Evolutionary conservation across 2,113 vertebrate species (phyloP), one percentile per base, ranked within the genome.

Genomic region (Microtus oregoni): DNA sequence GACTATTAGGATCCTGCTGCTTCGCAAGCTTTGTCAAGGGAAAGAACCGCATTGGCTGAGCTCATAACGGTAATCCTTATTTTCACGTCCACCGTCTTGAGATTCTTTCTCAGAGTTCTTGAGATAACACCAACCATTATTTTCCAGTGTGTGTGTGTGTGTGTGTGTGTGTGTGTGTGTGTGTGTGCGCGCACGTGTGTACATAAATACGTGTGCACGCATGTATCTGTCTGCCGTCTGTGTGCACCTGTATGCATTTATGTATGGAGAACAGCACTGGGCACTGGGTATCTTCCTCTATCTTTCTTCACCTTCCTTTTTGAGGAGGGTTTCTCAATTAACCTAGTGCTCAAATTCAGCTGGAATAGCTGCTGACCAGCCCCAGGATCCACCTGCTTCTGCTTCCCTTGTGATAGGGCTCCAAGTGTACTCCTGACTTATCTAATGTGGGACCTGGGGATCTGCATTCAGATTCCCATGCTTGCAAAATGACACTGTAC

Each of bases 161-260:
- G 5, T 44, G 44, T n/a, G n/a, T n/a, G n/a, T n/a, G n/a, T n/a
- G n/a, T n/a, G n/a, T n/a, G n/a, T 44, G 44, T 44, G 44, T 47
- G 14, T 44, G 38, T 85, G 26, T 44, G n/a, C 38, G 14, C 20
- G 38, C 65, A 15, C 20, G 38, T 61, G 81, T 41, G 24, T 30
- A n/a, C 7, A 3, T 28, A 24, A 7, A 22, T 1, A 38, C 14
- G 1, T 41, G n/a, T 63, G 58, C 9, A 3, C 26, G n/a, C 32
- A 17, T 58, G 47, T 47, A 4, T 78, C 6, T 47, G 26, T 82
- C 5, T 82, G 52, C 58, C 20, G 9, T 61, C 2, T 50, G 30
- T 86, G 1, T 50, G 4, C 4, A 35, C 35, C 8, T 68, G 28
- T 67, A 7, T 70, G 19, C 12, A 87, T 52, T 24, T 52, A 47